A percentile compares a stretch with the other conserved stretches of the same genome.
Conservation (phyloP, 2,888 invertebrate species). For the Endotricha flammealis region DNA sequence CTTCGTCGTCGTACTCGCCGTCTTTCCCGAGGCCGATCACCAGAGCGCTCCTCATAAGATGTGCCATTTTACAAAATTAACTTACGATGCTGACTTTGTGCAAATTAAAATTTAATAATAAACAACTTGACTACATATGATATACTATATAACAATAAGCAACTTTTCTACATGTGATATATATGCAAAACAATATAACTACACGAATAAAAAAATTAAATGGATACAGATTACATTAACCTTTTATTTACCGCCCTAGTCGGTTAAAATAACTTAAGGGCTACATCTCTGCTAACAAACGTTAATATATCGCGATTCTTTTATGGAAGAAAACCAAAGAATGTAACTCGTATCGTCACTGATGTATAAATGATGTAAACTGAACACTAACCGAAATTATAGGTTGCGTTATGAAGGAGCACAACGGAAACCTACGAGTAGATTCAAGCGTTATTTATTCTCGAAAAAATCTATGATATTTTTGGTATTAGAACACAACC, state of each 20-base stretch:
- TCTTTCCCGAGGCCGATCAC: slow-evolving; percentile 59
- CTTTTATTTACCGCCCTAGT: slow-evolving; percentile 59
- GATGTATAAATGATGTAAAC: slow-evolving; percentile 58
- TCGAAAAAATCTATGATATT: too few relatives aligned
- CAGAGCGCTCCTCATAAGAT: slow-evolving; percentile 61
- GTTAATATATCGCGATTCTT: slow-evolving; percentile 36
- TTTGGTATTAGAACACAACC: too few relatives aligned
- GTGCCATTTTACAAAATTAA: slow-evolving; percentile 50
- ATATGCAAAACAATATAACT: slow-evolving; percentile 26
- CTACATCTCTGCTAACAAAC: slow-evolving; percentile 64
- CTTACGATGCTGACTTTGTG: slow-evolving; percentile 65
- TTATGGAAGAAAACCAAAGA: slow-evolving; percentile 45
- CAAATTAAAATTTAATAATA: slow-evolving; percentile 46
- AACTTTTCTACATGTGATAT: slow-evolving; percentile 36
- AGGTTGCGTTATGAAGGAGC: slow-evolving; percentile 44
- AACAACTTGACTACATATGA: slow-evolving; percentile 29
- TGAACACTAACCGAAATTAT: slow-evolving; percentile 68
- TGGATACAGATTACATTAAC: slow-evolving; percentile 22
- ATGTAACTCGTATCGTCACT: slow-evolving; percentile 57
- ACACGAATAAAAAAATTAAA: slow-evolving; percentile 25
- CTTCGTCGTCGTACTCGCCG: slow-evolving; percentile 55
- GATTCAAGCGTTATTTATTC: slow-evolving; percentile 14
- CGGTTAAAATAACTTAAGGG: slow-evolving; percentile 55
- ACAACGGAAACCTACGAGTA: slow-evolving; percentile 42
- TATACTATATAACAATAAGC: slow-evolving; percentile 17